Percentiles rank a stretch among this genome's conserved stretches.
Evolutionary conservation across 2,797 vertebrate species (phyloP).

Genomic region (Lepidocolaptes lacrymiger): DNA sequence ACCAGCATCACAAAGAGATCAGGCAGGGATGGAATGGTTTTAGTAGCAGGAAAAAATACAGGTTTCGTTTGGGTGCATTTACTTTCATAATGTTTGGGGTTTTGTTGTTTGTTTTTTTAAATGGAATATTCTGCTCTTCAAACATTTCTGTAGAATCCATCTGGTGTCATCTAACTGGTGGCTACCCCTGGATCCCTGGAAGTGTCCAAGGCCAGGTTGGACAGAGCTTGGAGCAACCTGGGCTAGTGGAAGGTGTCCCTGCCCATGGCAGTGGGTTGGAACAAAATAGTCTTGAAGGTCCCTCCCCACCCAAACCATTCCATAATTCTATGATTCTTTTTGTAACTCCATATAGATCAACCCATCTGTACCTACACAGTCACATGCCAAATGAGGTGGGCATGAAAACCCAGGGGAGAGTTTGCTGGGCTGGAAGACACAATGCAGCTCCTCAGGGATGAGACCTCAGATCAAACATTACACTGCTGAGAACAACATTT

Average conservation of each 20-base stretch:
- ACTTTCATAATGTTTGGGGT: rapidly evolving
- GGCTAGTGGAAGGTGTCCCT: background rate
- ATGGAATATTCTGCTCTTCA: background rate
- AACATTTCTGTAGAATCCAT: background rate
- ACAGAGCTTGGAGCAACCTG: background rate
- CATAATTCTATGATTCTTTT: background rate
- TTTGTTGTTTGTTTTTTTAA: background rate
- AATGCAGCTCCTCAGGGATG: background rate
- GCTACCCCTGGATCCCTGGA: background rate
- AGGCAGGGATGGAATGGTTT: background rate
- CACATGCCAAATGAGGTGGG: background rate
- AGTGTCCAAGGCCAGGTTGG: background rate
- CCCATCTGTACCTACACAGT: background rate
- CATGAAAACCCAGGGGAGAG: background rate
- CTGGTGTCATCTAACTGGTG: background rate
- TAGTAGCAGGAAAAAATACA: background rate
- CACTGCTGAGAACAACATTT: background rate
- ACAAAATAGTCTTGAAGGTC: background rate
- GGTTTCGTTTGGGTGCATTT: background rate
- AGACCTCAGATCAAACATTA: background rate
- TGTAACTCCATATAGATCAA: background rate
- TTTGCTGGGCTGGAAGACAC: background rate
- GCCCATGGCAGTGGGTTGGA: no score
- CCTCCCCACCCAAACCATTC: background rate
- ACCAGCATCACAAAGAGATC: background rate